A percentile compares a stretch with the other conserved stretches of the same genome.
These are phyloP conservation scores for Eristalis intricaria DNA, from an alignment of 2,888 invertebrate genomes.

Conservation along the genomic window DNA sequence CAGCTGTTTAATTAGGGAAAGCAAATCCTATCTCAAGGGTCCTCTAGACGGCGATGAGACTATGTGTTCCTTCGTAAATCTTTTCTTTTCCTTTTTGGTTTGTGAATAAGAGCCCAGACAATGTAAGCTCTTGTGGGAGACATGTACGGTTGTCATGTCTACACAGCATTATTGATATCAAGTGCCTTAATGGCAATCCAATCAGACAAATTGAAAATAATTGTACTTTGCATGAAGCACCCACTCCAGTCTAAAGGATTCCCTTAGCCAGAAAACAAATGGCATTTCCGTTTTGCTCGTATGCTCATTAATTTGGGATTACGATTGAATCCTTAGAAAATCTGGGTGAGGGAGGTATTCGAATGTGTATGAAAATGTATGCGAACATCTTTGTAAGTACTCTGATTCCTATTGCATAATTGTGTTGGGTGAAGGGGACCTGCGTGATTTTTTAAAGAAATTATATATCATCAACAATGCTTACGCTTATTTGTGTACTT, in stretches of 20 bases:
- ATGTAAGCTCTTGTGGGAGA: not conserved
- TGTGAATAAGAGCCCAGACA: no score
- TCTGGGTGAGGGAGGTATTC: not conserved
- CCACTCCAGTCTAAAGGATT: not conserved
- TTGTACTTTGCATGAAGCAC: constrained; percentile 30
- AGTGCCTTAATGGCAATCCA: constrained; percentile 51
- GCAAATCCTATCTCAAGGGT: constrained; percentile 9
- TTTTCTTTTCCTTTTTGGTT: not conserved
- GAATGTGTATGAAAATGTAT: not conserved
- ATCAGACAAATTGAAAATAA: constrained; percentile 61
- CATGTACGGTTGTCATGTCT: constrained; percentile 4
- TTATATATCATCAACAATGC: not conserved
- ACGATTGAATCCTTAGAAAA: not conserved
- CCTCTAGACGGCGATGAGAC: not conserved
- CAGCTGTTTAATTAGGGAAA: constrained; percentile 59
- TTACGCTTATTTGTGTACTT: not conserved
- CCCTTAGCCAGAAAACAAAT: constrained; percentile 1
- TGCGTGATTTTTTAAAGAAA: not conserved
- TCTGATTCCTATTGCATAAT: not conserved
- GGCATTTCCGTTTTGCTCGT: constrained; percentile 2
- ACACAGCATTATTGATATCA: constrained; percentile 26
- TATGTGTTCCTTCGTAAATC: not conserved
- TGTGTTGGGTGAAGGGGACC: not conserved
- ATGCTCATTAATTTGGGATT: constrained; percentile 41
- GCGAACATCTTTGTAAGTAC: not conserved